phyloP scores from a whole-genome alignment of 92 coral and sea anemone species.

The Phymanthus crucifer region DNA sequence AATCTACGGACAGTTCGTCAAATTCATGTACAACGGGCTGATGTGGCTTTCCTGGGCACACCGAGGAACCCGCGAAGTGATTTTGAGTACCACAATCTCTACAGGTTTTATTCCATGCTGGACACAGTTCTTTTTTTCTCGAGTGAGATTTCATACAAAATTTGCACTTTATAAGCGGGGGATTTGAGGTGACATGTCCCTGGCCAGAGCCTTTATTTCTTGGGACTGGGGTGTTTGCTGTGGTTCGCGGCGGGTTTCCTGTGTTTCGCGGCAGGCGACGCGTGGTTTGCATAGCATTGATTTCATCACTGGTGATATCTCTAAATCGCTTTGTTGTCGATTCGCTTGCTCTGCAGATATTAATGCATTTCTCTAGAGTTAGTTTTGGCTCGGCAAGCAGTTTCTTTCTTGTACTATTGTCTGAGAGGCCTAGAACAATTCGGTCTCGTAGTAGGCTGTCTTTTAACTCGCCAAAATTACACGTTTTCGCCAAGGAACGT shows the following conservation, averaged over 20 bases:
- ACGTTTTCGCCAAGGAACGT: constrained; percentile 46
- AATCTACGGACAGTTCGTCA: constrained; percentile 3
- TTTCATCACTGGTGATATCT: background rate
- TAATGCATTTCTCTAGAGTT: constrained; percentile 56
- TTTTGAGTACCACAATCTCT: constrained; percentile 22
- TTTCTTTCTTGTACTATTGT: constrained; percentile 49
- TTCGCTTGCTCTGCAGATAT: constrained; percentile 53
- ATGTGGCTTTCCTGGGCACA: background rate
- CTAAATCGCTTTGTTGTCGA: constrained; percentile 27
- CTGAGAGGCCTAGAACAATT: constrained; percentile 47
- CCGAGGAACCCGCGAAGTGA: constrained; percentile 20
- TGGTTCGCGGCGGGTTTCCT: background rate
- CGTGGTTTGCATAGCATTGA: constrained; percentile 3
- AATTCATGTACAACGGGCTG: constrained; percentile 2
- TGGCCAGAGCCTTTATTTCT: constrained; percentile 4
- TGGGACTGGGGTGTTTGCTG: constrained; percentile 10
- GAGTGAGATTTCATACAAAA: background rate
- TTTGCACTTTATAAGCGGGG: constrained; percentile 9
- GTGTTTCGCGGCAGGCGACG: constrained; percentile 13
- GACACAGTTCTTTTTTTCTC: constrained; percentile 6
- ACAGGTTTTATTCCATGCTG: constrained; percentile 19
- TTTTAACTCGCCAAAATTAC: constrained; percentile 48
- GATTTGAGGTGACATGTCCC: background rate
- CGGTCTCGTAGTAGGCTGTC: constrained; percentile 48
- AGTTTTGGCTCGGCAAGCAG: constrained; percentile 58